Evolutionary conservation across 2,888 invertebrate genomes (phyloP), one percentile per base, ranked within the genome.

Genomic region (Prostheceraeus crozeri): DNA sequence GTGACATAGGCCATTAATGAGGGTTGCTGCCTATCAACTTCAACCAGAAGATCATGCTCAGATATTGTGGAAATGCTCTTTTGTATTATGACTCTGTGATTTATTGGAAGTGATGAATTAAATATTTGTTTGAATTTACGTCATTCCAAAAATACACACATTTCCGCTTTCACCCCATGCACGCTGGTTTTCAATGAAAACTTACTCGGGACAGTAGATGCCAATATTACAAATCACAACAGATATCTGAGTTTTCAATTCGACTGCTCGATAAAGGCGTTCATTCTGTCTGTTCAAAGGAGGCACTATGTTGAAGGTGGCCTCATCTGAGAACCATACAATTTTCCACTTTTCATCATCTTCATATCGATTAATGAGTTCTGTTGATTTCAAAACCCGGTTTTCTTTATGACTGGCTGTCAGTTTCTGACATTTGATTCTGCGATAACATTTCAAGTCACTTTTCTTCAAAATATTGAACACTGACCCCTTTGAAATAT

Each of bases 401-500:
- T 23, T 27, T 54, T 6, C 31, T 28, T 54, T 54, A 54, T 54
- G 54, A 23, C 19, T 27, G 54, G 23, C 40, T 19, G 45, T 54
- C 23, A 54, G 54, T 54, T 54, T 54, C 27, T 54, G 23, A 54
- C 45, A 54, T 25, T 54, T 54, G 28, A 48, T 25, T 21, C 40
- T 23, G n/a, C 54, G 40, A 28, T 54, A 54, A 40, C 54, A 54
- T 25, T 54, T 54, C 40, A 54, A 25, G 54, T 8, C 31, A 54
- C 45, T 54, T 54, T 28, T 35, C 40, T 54, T 54, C 19, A 54
- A 54, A 28, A 30, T 54, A 54, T 54, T 54, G 54, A 54, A 54
- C 25, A 54, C 19, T 54, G 31, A 35, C 19, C 45, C 35, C 28
- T 54, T 54, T 54, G 54, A 54, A 11, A 54, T 27, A 11, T 28